These are phyloP conservation scores for Cherax quadricarinatus DNA, from an alignment of 1,140 invertebrate species.

Conservation along the genomic window DNA sequence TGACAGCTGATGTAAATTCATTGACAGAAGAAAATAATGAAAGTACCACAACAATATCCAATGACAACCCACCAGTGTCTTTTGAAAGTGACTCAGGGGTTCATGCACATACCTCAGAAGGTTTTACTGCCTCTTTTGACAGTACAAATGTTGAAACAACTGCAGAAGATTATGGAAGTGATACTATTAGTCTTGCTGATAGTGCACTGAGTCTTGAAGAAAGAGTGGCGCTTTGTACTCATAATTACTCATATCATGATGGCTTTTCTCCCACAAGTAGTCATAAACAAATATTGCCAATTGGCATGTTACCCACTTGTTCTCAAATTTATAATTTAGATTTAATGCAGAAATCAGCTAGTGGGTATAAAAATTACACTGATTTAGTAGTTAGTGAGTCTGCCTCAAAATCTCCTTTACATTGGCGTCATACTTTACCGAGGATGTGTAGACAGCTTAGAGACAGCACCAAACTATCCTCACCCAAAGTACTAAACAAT, in stretches of 20 bases:
- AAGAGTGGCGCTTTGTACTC: neutral
- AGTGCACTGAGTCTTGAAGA: conserved; percentile 43
- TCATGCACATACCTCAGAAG: conserved; percentile 26
- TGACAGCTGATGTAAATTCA: neutral
- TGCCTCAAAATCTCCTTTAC: neutral
- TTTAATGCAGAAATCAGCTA: neutral
- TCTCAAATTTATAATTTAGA: conserved; percentile 1
- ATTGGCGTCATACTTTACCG: conserved; percentile 48
- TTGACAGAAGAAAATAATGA: neutral
- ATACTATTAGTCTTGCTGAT: conserved; percentile 36
- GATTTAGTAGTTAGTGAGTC: neutral
- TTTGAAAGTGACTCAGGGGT: conserved; percentile 30
- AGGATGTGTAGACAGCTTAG: conserved; percentile 24
- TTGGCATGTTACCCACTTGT: conserved; percentile 18
- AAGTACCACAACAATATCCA: neutral
- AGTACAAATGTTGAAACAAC: neutral
- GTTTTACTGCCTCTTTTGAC: conserved; percentile 37
- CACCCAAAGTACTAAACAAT: neutral
- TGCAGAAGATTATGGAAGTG: neutral
- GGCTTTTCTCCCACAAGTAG: conserved; percentile 24
- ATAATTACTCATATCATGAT: conserved; percentile 34
- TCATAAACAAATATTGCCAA: neutral
- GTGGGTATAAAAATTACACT: neutral
- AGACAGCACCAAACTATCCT: neutral
- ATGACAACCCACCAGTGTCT: neutral